Evolutionary conservation across 1,140 invertebrate genomes (phyloP), one percentile per base, ranked within the genome.

Genomic region (Panagrolaimus sp.): DNA sequence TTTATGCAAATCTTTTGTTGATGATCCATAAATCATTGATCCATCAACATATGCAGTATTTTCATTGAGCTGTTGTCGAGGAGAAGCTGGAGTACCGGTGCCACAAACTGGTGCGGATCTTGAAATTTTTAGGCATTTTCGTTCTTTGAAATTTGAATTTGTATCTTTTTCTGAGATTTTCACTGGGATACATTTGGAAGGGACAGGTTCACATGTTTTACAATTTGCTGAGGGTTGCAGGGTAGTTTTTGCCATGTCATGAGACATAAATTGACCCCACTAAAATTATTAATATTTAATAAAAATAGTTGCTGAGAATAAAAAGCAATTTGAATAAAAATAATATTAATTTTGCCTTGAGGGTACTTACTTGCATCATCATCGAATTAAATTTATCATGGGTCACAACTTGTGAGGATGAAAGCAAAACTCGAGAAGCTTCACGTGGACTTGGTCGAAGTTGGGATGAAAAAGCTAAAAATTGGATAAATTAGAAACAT

Each of bases 11-110:
- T 82, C 80, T 58, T 77, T 82, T 17, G 66, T 55, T 12, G 81
- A 83, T 6, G 73, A 77, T 44, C 80, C 80, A 63, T 82, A 82
- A 68, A 82, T 83, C 71, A 78, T 77, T 7, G 82, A 83, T 7
- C 76, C 79, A 65, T 80, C 78, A 26, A 80, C 70, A 47, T 72
- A 80, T 1, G 75, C 79, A 12, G 79, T 83, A 64, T 81, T 83
- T 63, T 81, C 79, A 62, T 81, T 81, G 14, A 82, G 67, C 45
- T 81, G 79, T 64, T 82, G 72, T 44, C 80, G 78, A 15, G 80
- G 80, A 15, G 48, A 63, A 15, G 68, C 68, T 32, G 69, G 67
- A 8, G 38, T 63, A 4, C 77, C 77, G 2, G 78, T 76, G 32
- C 79, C 75, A 68, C 80, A 82, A 24, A 82, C 76, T 14, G 80